These are phyloP conservation scores for Centropyge bicolor DNA, from an alignment of 2,797 vertebrate genomes.

Conservation along the genomic window DNA sequence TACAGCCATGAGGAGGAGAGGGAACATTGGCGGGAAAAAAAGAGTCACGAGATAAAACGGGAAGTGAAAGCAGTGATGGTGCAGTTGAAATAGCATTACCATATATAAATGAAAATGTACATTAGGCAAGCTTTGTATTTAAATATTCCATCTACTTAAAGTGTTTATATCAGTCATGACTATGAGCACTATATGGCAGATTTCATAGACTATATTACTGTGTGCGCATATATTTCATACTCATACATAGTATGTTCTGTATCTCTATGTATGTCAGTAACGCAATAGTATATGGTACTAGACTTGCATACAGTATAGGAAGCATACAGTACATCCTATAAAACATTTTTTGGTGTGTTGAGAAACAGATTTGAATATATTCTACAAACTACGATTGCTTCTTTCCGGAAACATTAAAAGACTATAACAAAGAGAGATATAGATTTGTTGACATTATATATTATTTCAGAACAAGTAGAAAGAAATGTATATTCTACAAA, in stretches of 20 bases:
- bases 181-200: neutral
- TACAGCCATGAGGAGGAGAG: slow-evolving; percentile 3
- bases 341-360: too few species aligned
- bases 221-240: neutral
- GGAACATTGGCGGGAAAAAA: neutral
- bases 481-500: neutral
- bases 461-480: neutral
- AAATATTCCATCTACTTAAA: neutral
- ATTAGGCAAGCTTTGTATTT: neutral
- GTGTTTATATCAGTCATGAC: fast-evolving
- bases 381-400: too few species aligned
- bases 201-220: neutral
- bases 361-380: too few species aligned
- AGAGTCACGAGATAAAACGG: neutral
- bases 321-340: neutral
- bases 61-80: neutral
- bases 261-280: neutral
- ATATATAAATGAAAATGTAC: neutral
- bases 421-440: neutral
- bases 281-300: neutral
- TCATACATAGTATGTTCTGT: neutral
- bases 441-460: neutral
- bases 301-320: neutral
- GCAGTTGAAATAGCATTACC: too few species aligned
- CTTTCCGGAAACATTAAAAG: too few species aligned